These are phyloP conservation scores for Podotricha telesiphe DNA, from an alignment of 2,888 invertebrate genomes.

Conservation along the genomic window DNA sequence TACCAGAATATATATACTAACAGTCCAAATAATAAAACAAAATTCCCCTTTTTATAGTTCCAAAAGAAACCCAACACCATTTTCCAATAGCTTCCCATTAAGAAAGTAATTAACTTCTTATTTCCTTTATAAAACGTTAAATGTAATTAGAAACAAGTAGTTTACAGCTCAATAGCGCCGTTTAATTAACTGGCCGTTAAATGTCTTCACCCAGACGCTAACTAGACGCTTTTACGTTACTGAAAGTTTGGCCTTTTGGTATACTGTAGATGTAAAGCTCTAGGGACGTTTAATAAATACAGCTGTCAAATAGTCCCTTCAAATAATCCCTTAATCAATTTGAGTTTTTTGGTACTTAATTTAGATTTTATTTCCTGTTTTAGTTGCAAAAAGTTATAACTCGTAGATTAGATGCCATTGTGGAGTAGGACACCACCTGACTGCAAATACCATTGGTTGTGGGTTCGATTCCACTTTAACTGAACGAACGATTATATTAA, in stretches of 20 bases:
- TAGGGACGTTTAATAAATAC: not conserved
- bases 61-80: not conserved
- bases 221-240: slow-evolving; percentile 10
- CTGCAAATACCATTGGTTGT: no score
- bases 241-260: not conserved
- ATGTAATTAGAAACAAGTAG: slow-evolving; percentile 28
- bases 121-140: slow-evolving; percentile 12
- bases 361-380: no score
- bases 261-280: not conserved
- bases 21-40: no score
- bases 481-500: no score
- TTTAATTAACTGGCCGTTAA: slow-evolving; percentile 27
- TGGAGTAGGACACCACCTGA: no score
- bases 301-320: no score
- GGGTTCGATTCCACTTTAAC: no score
- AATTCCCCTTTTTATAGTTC: not conserved
- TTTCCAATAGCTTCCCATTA: slow-evolving; percentile 10
- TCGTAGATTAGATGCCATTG: no score
- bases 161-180: slow-evolving; percentile 24
- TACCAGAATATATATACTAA: no score
- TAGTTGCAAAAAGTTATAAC: no score
- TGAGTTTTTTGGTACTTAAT: no score
- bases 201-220: slow-evolving; percentile 12
- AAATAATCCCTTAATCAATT: no score
- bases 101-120: slow-evolving; percentile 19